These are phyloP conservation scores for Stenolophus ochropezus DNA, from an alignment of 2,888 invertebrate genomes.

Conservation along the genomic window DNA sequence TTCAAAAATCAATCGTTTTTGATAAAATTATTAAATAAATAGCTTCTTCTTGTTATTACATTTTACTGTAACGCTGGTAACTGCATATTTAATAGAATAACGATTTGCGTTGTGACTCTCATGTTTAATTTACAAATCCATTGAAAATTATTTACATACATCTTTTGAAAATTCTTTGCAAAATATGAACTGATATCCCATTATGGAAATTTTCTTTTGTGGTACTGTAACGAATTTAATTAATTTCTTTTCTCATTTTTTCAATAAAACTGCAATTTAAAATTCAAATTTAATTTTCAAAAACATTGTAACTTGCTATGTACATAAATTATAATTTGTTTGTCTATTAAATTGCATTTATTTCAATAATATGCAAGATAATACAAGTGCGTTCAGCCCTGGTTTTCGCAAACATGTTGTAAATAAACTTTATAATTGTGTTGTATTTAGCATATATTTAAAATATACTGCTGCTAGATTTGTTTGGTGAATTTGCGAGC, in stretches of 20 bases:
- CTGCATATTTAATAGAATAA: neutral
- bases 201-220: neutral
- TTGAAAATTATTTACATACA: too few relatives aligned
- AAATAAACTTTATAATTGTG: slow-evolving; percentile 12
- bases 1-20: neutral
- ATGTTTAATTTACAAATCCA: too few relatives aligned
- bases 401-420: neutral
- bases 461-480: neutral
- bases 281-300: slow-evolving; percentile 24
- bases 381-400: neutral
- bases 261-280: slow-evolving; percentile 12
- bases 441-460: neutral
- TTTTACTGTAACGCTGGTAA: too few relatives aligned
- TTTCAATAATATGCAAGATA: slow-evolving; percentile 14
- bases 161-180: neutral
- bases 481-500: neutral
- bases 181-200: neutral
- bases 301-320: slow-evolving; percentile 19
- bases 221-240: neutral
- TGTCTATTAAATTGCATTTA: slow-evolving; percentile 2
- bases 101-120: too few relatives aligned
- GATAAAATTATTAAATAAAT: neutral
- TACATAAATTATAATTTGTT: slow-evolving; percentile 26
- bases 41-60: too few relatives aligned
- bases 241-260: neutral